These are phyloP conservation scores for Rhabdornis inornatus DNA, from an alignment of 2,113 vertebrate species.

Conservation along the genomic window DNA sequence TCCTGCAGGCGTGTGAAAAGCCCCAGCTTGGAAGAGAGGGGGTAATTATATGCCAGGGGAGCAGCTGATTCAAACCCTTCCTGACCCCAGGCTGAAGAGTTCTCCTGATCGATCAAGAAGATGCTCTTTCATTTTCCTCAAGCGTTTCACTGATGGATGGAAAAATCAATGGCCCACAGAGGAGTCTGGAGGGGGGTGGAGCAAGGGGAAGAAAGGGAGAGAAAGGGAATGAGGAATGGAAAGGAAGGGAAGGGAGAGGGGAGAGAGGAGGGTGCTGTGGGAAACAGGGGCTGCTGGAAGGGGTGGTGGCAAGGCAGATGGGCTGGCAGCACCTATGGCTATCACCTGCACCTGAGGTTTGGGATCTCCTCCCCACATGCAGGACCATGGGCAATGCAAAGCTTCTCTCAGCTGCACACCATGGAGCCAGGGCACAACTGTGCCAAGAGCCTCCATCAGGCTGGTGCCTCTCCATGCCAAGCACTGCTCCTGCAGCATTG, in stretches of 20 bases:
- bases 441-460: accelerated
- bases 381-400: neutral
- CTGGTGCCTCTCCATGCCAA: neutral
- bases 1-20: neutral
- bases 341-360: neutral
- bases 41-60: slow-evolving; percentile 64
- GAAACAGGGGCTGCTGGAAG: neutral
- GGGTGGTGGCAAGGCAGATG: neutral
- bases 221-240: neutral
- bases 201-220: slow-evolving; percentile 16
- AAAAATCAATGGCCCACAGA: slow-evolving; percentile 75
- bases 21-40: slow-evolving; percentile 16
- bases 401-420: neutral
- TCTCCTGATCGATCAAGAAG: slow-evolving; percentile 73
- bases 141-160: slow-evolving; percentile 76
- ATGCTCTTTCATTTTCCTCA: slow-evolving; percentile 75
- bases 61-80: slow-evolving; percentile 62
- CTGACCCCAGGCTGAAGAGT: slow-evolving; percentile 66
- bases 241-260: neutral
- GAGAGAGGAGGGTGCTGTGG: neutral
- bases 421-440: accelerated
- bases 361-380: neutral
- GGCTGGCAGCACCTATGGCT: neutral
- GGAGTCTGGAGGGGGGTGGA: slow-evolving; percentile 45
- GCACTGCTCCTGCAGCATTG: accelerated